These are phyloP conservation scores for Nomada flava DNA, from an alignment of 2,888 invertebrate genomes.

Conservation along the genomic window DNA sequence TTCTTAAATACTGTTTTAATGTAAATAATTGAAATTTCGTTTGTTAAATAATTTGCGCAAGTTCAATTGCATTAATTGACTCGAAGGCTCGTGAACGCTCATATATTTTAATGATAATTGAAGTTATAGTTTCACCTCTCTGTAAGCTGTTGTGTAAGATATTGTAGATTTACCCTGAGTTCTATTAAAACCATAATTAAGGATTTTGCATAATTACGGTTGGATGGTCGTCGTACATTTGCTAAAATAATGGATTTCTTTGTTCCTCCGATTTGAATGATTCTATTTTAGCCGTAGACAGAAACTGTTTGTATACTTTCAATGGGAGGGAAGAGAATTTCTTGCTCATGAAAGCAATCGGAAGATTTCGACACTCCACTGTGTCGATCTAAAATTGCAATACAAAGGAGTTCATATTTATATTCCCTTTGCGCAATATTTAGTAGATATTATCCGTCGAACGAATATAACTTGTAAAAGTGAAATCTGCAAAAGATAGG, in stretches of 20 bases:
- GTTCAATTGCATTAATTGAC: constrained; percentile 3
- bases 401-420: neutral
- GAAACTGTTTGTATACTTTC: neutral
- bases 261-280: constrained; percentile 33
- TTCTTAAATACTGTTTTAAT: constrained; percentile 7
- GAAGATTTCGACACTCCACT: neutral
- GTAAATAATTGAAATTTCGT: constrained; percentile 3
- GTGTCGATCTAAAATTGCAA: neutral
- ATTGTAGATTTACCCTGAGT: neutral
- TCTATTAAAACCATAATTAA: neutral
- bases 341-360: neutral
- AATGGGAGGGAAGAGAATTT: neutral
- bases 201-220: neutral
- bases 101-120: constrained; percentile 8
- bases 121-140: neutral
- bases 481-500: neutral
- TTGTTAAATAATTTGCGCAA: constrained; percentile 11
- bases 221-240: constrained; percentile 25
- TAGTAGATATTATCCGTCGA: too few species aligned
- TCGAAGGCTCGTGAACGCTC: constrained; percentile 7
- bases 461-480: neutral
- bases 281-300: constrained; percentile 19
- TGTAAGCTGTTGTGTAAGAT: neutral
- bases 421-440: neutral
- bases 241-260: constrained; percentile 48